Conservation (phyloP, 1,140 invertebrate genomes). For the Bombus pascuorum region DNA sequence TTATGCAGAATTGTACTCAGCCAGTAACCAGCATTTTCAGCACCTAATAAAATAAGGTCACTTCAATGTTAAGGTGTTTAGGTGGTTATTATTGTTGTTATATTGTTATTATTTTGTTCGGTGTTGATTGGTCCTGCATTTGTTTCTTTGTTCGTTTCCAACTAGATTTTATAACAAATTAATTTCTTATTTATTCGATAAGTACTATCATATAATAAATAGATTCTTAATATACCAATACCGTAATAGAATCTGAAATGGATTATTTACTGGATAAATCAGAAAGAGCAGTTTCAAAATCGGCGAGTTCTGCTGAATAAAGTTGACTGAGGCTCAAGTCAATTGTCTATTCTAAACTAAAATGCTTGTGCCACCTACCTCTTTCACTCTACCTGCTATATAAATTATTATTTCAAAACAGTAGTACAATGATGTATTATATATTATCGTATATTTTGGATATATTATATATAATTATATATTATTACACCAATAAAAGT, state of each 20-base stretch:
- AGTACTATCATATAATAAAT: not conserved
- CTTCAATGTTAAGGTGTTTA: too few relatives aligned
- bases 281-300: constrained; percentile 61
- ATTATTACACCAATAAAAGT: too few relatives aligned
- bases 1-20: too few relatives aligned
- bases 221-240: constrained; percentile 22
- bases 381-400: constrained; percentile 26
- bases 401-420: not conserved
- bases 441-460: too few relatives aligned
- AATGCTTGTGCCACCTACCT: constrained; percentile 37
- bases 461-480: too few relatives aligned
- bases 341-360: constrained; percentile 63
- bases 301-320: constrained; percentile 60
- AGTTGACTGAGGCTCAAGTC: constrained; percentile 58
- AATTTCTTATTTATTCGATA: not conserved
- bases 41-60: too few relatives aligned
- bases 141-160: not conserved
- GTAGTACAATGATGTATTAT: too few relatives aligned
- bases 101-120: constrained; percentile 63
- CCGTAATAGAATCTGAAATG: constrained; percentile 59
- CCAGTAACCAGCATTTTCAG: too few relatives aligned
- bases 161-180: constrained; percentile 35
- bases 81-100: too few relatives aligned
- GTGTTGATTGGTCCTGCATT: not conserved
- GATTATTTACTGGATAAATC: constrained; percentile 67